Percentiles rank a stretch among this genome's conserved stretches.
Evolutionary conservation across 2,797 vertebrate genomes (phyloP).

Genomic region (Sebastes nivosus): DNA sequence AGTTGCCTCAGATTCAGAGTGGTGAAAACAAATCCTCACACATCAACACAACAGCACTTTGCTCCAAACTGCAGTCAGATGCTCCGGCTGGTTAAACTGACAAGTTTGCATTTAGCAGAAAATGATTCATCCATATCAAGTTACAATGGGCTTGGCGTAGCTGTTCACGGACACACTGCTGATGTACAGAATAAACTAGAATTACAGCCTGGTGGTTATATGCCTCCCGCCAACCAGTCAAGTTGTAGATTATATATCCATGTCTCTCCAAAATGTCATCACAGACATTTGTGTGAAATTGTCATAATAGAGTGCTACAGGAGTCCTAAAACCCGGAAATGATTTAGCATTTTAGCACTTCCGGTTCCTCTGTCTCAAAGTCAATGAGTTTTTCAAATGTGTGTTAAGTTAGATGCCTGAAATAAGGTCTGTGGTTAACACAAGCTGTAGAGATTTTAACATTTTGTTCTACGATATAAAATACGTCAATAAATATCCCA

Average conservation of each 20-base stretch:
- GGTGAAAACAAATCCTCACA: constrained; percentile 43
- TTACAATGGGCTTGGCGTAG: neutral
- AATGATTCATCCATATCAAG: neutral
- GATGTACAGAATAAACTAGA: neutral
- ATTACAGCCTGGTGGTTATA: neutral
- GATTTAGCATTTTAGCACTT: no score
- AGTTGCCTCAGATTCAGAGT: constrained; percentile 16
- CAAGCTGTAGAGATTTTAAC: no score
- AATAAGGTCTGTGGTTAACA: no score
- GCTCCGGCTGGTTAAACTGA: neutral
- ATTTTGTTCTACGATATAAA: no score
- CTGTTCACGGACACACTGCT: neutral
- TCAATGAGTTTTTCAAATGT: no score
- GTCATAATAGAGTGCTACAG: neutral
- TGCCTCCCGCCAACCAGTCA: neutral
- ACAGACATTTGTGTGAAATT: neutral
- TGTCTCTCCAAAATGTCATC: neutral
- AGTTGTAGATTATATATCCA: neutral
- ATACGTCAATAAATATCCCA: no score
- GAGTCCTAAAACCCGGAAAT: no score
- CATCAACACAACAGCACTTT: constrained; percentile 2
- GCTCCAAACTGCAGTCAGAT: constrained; percentile 27
- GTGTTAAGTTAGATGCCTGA: no score
- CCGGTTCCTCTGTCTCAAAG: accelerated
- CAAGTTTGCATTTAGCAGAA: neutral